Base-by-base conservation (phyloP, 2,888 invertebrate species). In the Artemia sp. region DNA sequence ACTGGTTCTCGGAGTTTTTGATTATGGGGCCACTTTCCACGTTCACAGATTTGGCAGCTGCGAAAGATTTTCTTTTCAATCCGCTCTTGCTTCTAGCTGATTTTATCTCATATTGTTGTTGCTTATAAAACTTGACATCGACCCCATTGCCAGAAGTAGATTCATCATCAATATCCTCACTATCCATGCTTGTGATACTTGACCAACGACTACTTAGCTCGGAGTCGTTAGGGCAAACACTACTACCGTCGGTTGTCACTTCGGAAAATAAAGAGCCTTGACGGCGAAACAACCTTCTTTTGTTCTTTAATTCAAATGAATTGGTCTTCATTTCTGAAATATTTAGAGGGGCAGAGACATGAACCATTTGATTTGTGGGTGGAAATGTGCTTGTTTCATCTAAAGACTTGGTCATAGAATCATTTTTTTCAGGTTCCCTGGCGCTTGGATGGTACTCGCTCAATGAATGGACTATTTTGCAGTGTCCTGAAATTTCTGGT, bases 201-300 rank as follows among this genome's bases (percentile, higher is more conserved):
- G 64, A 58, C n/a, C 64, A 24, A n/a, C 64, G 64, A 24, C 64
- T 58, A 9, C 64, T 58, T 24, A 24, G 64, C 14, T 58, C 24
- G n/a, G 64, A 19, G 24, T 58, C 64, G 14, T 58, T n/a, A n/a
- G 64, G 64, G 24, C 24, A 58, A 9, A 58, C 64, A 58, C 14
- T 58, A 24, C 64, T 58, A 58, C 64, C 64, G 24, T 58, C 64
- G 9, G 64, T 58, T 19, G 64, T 58, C 9, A 58, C n/a, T 8
- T 24, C 64, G 10, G 64, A 58, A 58, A 8, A 58, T 24, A 19
- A 24, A 58, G 64, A 58, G 24, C n/a, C 64, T 58, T 58, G 64
- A 19, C 64, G 38, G 38, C 38, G 38, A 38, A 38, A 38, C 38
- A 38, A 38, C 38, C 38, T 38, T 38, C 38, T 6, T 38, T 38